These are phyloP conservation scores for Nansenia antarctica DNA, from an alignment of 2,113 vertebrate species.

Conservation along the genomic window DNA sequence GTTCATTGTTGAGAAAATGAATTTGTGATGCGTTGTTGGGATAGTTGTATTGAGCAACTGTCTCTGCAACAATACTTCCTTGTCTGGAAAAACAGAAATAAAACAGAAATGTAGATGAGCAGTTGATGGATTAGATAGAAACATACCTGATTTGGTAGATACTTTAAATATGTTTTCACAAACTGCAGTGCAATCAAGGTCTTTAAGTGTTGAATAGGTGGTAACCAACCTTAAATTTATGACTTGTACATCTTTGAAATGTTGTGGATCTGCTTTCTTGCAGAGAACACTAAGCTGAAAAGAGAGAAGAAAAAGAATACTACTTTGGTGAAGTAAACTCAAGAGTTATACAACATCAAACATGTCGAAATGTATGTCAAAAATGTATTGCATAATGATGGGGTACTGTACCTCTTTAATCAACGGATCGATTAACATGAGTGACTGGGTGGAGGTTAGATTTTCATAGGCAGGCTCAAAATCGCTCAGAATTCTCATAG, in stretches of 20 bases:
- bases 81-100: constrained; percentile 24
- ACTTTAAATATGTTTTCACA: neutral
- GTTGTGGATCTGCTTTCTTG: constrained; percentile 44
- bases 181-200: neutral
- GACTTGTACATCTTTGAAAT: constrained; percentile 52
- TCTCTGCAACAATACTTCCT: constrained; percentile 60
- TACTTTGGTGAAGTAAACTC: neutral
- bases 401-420: constrained; percentile 52
- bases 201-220: neutral
- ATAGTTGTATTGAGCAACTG: constrained; percentile 58
- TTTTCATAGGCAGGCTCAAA: constrained; percentile 35
- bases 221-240: constrained; percentile 53
- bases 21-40: constrained; percentile 67
- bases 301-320: neutral
- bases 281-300: constrained; percentile 59
- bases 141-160: neutral
- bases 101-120: neutral
- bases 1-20: constrained; percentile 59
- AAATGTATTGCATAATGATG: constrained; percentile 23
- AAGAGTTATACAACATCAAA: neutral
- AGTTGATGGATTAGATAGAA: neutral
- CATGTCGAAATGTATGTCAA: too few species aligned
- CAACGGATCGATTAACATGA: constrained; percentile 40
- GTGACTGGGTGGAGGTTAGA: constrained; percentile 37
- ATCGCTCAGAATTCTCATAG: constrained; percentile 37